These are phyloP conservation scores for Panagrolaimus sp. DNA, from an alignment of 1,140 invertebrate genomes.

Conservation along the genomic window DNA sequence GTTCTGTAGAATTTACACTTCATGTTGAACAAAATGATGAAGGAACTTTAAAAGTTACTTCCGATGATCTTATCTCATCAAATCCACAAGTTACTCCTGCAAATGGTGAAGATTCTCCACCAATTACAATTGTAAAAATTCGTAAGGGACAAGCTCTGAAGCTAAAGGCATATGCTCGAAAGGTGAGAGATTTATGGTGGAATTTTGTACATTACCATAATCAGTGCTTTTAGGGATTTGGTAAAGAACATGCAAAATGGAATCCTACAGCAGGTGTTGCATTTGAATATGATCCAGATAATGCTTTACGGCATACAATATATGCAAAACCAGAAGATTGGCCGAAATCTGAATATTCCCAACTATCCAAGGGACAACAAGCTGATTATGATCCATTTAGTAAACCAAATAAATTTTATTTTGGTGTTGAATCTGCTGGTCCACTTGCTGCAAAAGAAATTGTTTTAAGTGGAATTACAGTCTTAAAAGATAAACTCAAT, in stretches of 20 bases:
- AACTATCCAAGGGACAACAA: conserved; percentile 84
- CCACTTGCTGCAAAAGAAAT: conserved; percentile 92
- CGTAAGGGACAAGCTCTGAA: conserved; percentile 95
- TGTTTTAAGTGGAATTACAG: conserved; percentile 69
- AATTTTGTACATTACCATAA: too few species aligned
- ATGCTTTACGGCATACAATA: conserved; percentile 87
- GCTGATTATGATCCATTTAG: conserved; percentile 84
- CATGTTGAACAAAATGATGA: conserved; percentile 92
- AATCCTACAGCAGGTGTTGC: conserved; percentile 94
- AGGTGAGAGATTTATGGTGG: conserved; percentile 35
- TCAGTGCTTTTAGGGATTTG: conserved; percentile 69
- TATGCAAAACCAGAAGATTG: conserved; percentile 97
- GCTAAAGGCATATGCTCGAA: conserved; percentile 86
- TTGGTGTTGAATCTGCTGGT: conserved; percentile 89
- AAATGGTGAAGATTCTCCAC: conserved; percentile 55
- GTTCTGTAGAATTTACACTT: conserved; percentile 92
- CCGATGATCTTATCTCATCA: conserved; percentile 83
- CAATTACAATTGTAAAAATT: conserved; percentile 94
- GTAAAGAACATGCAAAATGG: conserved; percentile 99
- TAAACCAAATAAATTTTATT: conserved; percentile 94
- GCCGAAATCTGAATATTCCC: conserved; percentile 94
- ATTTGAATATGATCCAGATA: conserved; percentile 99
- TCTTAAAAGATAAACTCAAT: conserved; percentile 34
- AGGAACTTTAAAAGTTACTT: conserved; percentile 87
- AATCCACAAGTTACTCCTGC: conserved; percentile 64